phyloP scores from a whole-genome alignment of 2,888 invertebrate species.

The Andrena praecox region DNA sequence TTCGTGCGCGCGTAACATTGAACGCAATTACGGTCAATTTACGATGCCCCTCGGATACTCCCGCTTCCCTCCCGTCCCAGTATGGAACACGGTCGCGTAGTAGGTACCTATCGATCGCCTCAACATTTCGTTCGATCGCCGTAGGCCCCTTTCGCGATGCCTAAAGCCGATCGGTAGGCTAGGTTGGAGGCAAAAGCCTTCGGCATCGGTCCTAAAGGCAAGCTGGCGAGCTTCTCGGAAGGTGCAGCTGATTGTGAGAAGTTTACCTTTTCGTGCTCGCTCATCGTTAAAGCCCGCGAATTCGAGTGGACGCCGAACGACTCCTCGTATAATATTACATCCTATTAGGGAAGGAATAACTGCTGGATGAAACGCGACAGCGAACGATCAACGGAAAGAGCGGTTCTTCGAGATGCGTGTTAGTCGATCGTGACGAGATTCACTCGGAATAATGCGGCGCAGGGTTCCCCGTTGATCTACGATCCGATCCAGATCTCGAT shows the following conservation, averaged over 20 bases:
- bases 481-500: constrained; percentile 14
- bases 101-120: constrained; percentile 41
- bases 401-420: constrained; percentile 79
- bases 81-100: constrained; percentile 46
- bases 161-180: background rate
- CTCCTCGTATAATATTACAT: constrained; percentile 83
- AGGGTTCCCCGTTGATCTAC: constrained; percentile 18
- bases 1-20: constrained; percentile 82
- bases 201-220: background rate
- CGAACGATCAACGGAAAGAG: constrained; percentile 76
- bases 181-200: background rate
- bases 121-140: constrained; percentile 39
- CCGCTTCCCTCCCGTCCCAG: constrained; percentile 41
- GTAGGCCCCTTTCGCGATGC: background rate
- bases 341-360: constrained; percentile 83
- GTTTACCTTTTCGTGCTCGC: constrained; percentile 78
- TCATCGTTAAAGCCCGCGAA: constrained; percentile 82
- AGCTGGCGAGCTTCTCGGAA: background rate
- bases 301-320: constrained; percentile 81
- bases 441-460: constrained; percentile 17
- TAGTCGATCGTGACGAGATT: constrained; percentile 75
- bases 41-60: constrained; percentile 69
- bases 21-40: constrained; percentile 84
- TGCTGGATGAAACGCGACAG: constrained; percentile 83
- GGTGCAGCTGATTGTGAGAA: constrained; percentile 2